Percentiles rank a stretch among this genome's conserved stretches.
Conservation (phyloP, 1,140 invertebrate species). For the Drosophila busckii region DNA sequence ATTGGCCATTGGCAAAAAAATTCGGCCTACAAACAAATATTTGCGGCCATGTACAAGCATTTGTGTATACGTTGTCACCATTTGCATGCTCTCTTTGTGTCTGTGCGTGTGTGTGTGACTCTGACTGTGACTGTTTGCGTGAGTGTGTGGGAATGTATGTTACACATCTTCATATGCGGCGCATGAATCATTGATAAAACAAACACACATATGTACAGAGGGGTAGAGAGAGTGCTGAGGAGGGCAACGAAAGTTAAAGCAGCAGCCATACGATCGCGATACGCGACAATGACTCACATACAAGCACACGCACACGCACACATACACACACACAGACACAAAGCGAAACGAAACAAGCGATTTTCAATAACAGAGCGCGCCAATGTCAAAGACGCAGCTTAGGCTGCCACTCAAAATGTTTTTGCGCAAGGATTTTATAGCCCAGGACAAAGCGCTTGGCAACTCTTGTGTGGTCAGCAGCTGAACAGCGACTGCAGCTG, state of each 20-base stretch:
- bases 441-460: slow-evolving; percentile 20
- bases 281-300: slow-evolving; percentile 34
- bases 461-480: slow-evolving; percentile 7
- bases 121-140: slow-evolving; percentile 17
- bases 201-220: slow-evolving; percentile 49
- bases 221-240: not conserved
- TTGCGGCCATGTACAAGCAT: too few species aligned
- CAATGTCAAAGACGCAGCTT: not conserved
- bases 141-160: slow-evolving; percentile 23
- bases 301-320: slow-evolving; percentile 5
- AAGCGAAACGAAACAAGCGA: not conserved
- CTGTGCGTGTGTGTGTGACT: not conserved
- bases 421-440: not conserved
- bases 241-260: slow-evolving; percentile 32
- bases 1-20: slow-evolving; percentile 6
- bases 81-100: slow-evolving; percentile 55
- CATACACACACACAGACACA: slow-evolving; percentile 4
- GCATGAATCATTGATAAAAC: slow-evolving; percentile 72
- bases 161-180: slow-evolving; percentile 59
- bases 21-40: slow-evolving; percentile 22
- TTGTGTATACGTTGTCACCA: slow-evolving; percentile 47
- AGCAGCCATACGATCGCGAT: slow-evolving; percentile 59
- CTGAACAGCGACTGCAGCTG: not conserved
- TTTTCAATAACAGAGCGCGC: slow-evolving; percentile 1
- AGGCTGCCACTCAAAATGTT: not conserved